Base-by-base conservation (phyloP, 1,140 invertebrate genomes). In the Centruroides sculpturatus region DNA sequence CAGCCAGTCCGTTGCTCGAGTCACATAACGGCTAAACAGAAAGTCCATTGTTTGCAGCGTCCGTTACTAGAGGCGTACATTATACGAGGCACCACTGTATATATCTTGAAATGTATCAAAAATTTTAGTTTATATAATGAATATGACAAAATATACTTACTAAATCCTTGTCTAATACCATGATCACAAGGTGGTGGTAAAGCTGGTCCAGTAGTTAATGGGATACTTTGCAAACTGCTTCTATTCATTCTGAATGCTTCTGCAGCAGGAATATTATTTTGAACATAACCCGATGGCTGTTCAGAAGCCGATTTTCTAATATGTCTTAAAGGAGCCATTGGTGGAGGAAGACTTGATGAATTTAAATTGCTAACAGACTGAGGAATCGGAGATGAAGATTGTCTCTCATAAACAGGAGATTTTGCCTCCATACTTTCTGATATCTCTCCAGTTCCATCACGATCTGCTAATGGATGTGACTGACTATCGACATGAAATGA, bases 401-500 rank as follows among this genome's bases (percentile, higher is more conserved):
- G 56, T 52, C 59, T 47, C 36, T 61, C 56, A 8, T 11, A 6
- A 23, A 11, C 53, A 60, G 34, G 10, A 34, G 55, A 47, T 7
- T 13, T 4, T 1, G 51, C 56, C 35, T 35, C 13, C 53, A 35
- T 11, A 35, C 13, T 49, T 51, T 58, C 60, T 6, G 46, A 23
- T 34, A 52, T 55, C 9, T 34, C 23, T 7, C 48, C 34, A 13
- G 35, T n/a, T 11, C n/a, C 23, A 34, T 41, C 12, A 41, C 8
- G 12, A 35, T 63, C 61, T 13, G 61, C 48, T 23, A 63, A 47
- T 7, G 60, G 36, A 46, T 57, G 60, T 35, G 58, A 56, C 34
- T 60, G 46, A 50, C 55, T 57, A 41, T 61, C 59, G 13, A 66
- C 65, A 50, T 66, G 63, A 35, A 66, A 59, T 35, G 60, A 62